Evolutionary conservation across 2,888 invertebrate genomes (phyloP).

Genomic region (Blastobasis lacticolella): DNA sequence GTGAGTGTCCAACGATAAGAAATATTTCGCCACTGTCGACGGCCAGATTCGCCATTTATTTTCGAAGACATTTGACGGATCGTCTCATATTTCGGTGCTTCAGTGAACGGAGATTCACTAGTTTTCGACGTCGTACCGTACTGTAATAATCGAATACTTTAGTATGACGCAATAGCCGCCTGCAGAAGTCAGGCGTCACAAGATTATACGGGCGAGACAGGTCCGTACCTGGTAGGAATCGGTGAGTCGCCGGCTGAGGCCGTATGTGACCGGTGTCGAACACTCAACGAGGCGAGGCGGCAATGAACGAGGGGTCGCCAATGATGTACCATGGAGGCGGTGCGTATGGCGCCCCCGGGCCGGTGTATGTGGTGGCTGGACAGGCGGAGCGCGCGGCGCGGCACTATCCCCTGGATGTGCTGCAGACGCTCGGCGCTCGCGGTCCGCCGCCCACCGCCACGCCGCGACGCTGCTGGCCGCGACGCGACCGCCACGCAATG

Average conservation of each 20-base stretch:
- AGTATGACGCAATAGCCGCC: slow-evolving; percentile 59
- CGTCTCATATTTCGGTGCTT: slow-evolving; percentile 62
- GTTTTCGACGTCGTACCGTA: slow-evolving; percentile 48
- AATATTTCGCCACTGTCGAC: slow-evolving; percentile 32
- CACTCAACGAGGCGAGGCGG: slow-evolving; percentile 31
- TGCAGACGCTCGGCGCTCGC: slow-evolving; percentile 35
- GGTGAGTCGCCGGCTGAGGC: background rate
- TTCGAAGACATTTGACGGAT: slow-evolving; percentile 45
- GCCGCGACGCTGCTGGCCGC: slow-evolving; percentile 11
- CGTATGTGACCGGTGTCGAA: slow-evolving; percentile 19
- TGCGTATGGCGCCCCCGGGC: slow-evolving; percentile 44
- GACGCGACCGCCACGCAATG: slow-evolving; percentile 1
- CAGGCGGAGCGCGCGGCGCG: slow-evolving; percentile 41
- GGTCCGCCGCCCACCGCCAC: slow-evolving; percentile 21
- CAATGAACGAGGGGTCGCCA: slow-evolving; percentile 59
- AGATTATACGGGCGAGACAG: slow-evolving; percentile 42
- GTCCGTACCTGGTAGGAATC: slow-evolving; percentile 18
- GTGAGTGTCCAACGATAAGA: slow-evolving; percentile 49
- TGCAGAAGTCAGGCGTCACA: slow-evolving; percentile 34
- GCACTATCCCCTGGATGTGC: slow-evolving; percentile 48
- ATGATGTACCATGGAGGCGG: slow-evolving; percentile 55
- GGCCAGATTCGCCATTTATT: slow-evolving; percentile 36
- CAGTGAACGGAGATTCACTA: slow-evolving; percentile 47
- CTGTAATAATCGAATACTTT: slow-evolving; percentile 43
- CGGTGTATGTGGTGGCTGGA: slow-evolving; percentile 43